Conservation (phyloP, 1,140 invertebrate species). For the Drosophila ironensis region DNA sequence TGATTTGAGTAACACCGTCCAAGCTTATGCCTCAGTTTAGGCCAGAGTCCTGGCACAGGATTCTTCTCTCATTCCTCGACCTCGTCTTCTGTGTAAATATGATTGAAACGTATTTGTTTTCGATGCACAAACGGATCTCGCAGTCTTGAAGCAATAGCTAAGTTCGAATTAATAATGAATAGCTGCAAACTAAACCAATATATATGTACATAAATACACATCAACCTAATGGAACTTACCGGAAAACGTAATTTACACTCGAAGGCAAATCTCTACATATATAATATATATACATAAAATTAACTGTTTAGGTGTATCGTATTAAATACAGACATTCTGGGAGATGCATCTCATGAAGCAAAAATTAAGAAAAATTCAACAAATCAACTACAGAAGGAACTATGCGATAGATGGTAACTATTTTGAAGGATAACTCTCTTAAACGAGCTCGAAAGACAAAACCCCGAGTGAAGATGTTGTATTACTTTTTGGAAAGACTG, state of each 20-base stretch:
- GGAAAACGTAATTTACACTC: slow-evolving; percentile 35
- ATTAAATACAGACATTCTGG: slow-evolving; percentile 59
- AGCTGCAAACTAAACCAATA: slow-evolving; percentile 47
- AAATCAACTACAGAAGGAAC: slow-evolving; percentile 39
- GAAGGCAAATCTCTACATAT: slow-evolving; percentile 12
- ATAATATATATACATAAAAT: too few relatives aligned
- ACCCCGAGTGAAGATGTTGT: slow-evolving; percentile 19
- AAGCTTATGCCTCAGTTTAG: slow-evolving; percentile 46
- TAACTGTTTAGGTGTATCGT: slow-evolving; percentile 54
- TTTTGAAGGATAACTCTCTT: slow-evolving; percentile 40
- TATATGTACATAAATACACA: slow-evolving; percentile 63
- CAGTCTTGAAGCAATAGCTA: slow-evolving; percentile 50
- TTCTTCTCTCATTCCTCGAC: not conserved
- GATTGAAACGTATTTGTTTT: slow-evolving; percentile 43
- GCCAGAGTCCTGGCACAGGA: slow-evolving; percentile 7
- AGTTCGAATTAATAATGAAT: slow-evolving; percentile 23
- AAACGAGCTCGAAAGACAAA: slow-evolving; percentile 17
- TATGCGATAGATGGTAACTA: slow-evolving; percentile 48
- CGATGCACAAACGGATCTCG: slow-evolving; percentile 67
- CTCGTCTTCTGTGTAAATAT: slow-evolving; percentile 41
- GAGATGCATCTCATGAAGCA: slow-evolving; percentile 41
- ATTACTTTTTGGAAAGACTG: slow-evolving; percentile 77
- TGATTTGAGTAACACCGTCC: slow-evolving; percentile 63
- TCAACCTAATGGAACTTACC: slow-evolving; percentile 26
- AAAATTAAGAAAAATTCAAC: slow-evolving; percentile 11